Evolutionary conservation across 2,888 invertebrate species (phyloP).

Genomic region (Mesopsocus fuscifrons): DNA sequence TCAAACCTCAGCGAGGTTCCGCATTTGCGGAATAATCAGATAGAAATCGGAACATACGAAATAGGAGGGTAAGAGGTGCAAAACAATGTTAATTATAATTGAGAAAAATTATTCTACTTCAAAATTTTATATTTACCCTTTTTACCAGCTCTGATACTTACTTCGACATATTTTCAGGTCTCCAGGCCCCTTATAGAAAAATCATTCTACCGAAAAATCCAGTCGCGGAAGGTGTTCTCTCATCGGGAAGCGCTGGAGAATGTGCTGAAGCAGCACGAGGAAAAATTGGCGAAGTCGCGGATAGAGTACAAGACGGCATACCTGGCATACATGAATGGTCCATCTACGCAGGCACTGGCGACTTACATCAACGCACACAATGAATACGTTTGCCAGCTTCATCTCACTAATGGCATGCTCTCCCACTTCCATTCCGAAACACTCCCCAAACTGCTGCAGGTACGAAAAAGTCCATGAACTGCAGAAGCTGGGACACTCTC

Average conservation of each 20-base stretch:
- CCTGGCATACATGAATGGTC: slow-evolving; percentile 52
- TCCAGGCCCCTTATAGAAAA: slow-evolving; percentile 68
- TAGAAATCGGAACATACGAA: too few species aligned
- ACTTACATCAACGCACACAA: slow-evolving; percentile 84
- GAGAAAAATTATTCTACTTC: too few species aligned
- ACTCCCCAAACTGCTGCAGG: slow-evolving; percentile 68
- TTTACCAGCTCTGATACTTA: too few species aligned
- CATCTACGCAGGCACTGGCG: slow-evolving; percentile 31
- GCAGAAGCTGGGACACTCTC: not conserved
- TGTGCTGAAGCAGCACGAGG: slow-evolving; percentile 67
- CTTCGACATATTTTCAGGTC: too few species aligned
- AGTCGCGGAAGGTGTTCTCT: slow-evolving; percentile 74
- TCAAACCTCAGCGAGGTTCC: too few species aligned
- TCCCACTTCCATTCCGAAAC: slow-evolving; percentile 75
- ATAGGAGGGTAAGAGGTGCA: too few species aligned
- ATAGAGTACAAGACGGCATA: slow-evolving; percentile 76
- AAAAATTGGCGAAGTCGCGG: slow-evolving; percentile 61
- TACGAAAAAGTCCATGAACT: slow-evolving; percentile 21
- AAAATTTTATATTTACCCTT: too few species aligned
- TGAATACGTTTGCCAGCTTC: slow-evolving; percentile 79
- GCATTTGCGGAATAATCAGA: too few species aligned
- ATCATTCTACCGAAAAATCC: slow-evolving; percentile 79
- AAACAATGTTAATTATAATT: too few species aligned
- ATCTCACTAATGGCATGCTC: slow-evolving; percentile 83
- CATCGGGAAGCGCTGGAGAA: slow-evolving; percentile 82